A percentile compares a stretch with the other conserved stretches of the same genome.
Conservation (phyloP, 2,888 invertebrate species). For the Pheosia gnoma region DNA sequence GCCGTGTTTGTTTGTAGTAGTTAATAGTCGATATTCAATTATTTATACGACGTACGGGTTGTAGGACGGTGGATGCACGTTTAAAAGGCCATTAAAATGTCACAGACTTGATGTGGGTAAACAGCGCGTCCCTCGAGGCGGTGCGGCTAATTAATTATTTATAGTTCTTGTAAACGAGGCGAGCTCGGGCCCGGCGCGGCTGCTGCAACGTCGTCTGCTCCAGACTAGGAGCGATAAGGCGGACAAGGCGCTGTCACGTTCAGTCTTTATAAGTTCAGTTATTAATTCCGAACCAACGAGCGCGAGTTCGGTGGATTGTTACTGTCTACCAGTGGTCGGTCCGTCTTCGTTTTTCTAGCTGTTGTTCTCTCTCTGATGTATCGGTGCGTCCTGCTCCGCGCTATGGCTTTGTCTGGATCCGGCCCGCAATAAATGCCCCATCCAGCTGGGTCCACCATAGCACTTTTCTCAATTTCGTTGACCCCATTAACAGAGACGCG, state of each 20-base stretch:
- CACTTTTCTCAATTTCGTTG: constrained; percentile 79
- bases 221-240: constrained; percentile 32
- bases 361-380: constrained; percentile 34
- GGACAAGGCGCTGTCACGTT: constrained; percentile 46
- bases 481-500: constrained; percentile 73
- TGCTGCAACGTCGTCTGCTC: constrained; percentile 14
- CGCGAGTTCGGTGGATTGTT: constrained; percentile 11
- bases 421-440: constrained; percentile 60
- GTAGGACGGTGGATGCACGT: constrained; percentile 59
- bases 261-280: constrained; percentile 55
- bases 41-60: constrained; percentile 58
- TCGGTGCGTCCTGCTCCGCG: constrained; percentile 40
- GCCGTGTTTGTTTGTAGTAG: constrained; percentile 30
- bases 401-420: constrained; percentile 49
- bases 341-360: constrained; percentile 27
- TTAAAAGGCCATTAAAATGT: constrained; percentile 79
- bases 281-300: constrained; percentile 57
- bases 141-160: constrained; percentile 71
- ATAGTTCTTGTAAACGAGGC: constrained; percentile 65
- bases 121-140: constrained; percentile 55
- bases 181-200: constrained; percentile 18
- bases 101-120: constrained; percentile 71
- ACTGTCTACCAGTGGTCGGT: no score
- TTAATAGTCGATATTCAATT: constrained; percentile 54
- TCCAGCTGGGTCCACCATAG: constrained; percentile 63